Evolutionary conservation across 2,113 vertebrate species (phyloP).

Genomic region (Paracanthobrama guichenoti): DNA sequence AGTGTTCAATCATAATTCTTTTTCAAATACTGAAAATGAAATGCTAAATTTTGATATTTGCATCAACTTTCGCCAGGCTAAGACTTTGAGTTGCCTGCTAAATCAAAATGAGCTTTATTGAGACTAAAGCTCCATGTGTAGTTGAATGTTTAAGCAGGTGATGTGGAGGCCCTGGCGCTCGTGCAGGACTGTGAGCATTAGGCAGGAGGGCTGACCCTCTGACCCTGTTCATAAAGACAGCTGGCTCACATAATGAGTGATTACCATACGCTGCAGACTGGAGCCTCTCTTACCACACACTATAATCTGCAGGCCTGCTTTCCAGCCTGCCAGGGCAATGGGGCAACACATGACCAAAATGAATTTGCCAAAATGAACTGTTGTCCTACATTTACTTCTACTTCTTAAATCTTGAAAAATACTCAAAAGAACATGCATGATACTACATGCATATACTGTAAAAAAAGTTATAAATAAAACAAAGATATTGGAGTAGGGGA

Average conservation of each 20-base stretch:
- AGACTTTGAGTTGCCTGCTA: conserved; percentile 20
- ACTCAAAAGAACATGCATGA: not conserved
- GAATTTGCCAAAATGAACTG: conserved; percentile 23
- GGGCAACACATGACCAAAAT: conserved; percentile 15
- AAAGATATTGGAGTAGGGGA: no score
- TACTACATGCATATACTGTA: no score
- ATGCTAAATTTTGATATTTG: conserved; percentile 16
- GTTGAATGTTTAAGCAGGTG: conserved; percentile 58
- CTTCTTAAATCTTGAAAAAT: conserved; percentile 6
- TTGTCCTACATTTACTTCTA: no score
- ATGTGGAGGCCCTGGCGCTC: conserved; percentile 50
- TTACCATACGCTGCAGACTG: conserved; percentile 61
- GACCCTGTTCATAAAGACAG: conserved; percentile 56
- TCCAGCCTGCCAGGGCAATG: conserved; percentile 30
- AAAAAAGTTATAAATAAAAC: no score
- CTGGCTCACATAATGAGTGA: conserved; percentile 58
- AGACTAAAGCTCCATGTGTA: conserved; percentile 31
- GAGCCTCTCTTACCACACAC: conserved; percentile 46
- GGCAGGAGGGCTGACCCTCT: conserved; percentile 55
- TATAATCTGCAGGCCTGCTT: conserved; percentile 45
- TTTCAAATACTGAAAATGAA: not conserved
- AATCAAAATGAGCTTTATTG: conserved; percentile 21
- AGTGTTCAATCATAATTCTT: not conserved
- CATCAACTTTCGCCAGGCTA: not conserved
- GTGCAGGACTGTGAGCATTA: conserved; percentile 40